Base-by-base conservation (phyloP, 1,140 invertebrate genomes). In the Popillia japonica region DNA sequence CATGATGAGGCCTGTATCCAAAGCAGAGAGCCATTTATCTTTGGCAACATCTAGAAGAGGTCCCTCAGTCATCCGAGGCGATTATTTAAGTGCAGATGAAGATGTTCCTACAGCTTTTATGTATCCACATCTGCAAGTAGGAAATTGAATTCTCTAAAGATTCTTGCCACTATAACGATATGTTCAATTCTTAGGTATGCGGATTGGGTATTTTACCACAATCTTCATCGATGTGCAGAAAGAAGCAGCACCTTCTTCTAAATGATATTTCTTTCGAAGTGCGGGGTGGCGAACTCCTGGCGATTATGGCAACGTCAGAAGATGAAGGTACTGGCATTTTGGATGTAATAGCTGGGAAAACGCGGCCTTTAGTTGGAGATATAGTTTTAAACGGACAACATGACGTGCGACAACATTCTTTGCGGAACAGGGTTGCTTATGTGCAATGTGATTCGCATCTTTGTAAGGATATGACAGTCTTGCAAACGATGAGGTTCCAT, bases 221-320 rank as follows among this genome's bases (percentile, higher is more conserved):
- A 10, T 83, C 86, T n/a, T 20, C 22, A 6, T 17, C 40, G 0
- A 81, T 82, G 41, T 82, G 82, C 41, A 42, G 61, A 14, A 80
- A 81, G 2, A 83, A 81, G 64, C 83, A 81, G 7, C 85, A 86
- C 61, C 80, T 86, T 6, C 83, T 93, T 3, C 84, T 96, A 42
- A 92, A 94, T 73, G 92, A 92, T 10, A 89, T 96, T 8, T 93
- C 92, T 0, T 90, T 96, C 79, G 95, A 98, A 87, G 94, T 94
- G 6, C 92, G 93, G 77, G 96, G 95, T 0, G 96, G 96, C 6
- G 97, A 98, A 88, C 91, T 98, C 11, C 87, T 98, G 77, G 96
- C 95, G 0, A 90, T 98, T 10, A 93, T 98, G 92, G 92, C 96
- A 0, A 98, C 96, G 0, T 90, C 91, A 27, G 94, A 93, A 78